Evolutionary conservation across 1,140 invertebrate species (phyloP).

Genomic region (Prorops nasuta): DNA sequence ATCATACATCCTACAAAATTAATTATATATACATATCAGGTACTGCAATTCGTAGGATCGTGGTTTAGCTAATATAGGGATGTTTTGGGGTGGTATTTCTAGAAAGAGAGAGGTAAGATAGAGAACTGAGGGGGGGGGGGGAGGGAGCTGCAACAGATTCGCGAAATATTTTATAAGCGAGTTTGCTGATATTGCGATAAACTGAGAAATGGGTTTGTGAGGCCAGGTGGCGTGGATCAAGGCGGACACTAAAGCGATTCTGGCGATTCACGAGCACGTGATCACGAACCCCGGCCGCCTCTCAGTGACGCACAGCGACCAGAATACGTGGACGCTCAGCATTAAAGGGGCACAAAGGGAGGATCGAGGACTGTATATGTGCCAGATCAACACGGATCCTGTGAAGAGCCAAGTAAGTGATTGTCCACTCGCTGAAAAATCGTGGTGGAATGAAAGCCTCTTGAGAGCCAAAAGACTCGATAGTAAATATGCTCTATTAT

Average conservation of each 20-base stretch:
- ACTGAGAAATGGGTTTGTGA: too few relatives aligned
- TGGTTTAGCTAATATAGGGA: too few relatives aligned
- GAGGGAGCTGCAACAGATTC: neutral
- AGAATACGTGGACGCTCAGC: constrained; percentile 84
- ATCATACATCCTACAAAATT: too few relatives aligned
- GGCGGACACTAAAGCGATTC: constrained; percentile 85
- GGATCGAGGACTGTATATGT: constrained; percentile 87
- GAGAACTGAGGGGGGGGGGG: too few relatives aligned
- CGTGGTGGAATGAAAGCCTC: neutral
- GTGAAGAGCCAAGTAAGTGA: constrained; percentile 85
- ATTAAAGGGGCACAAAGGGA: constrained; percentile 78
- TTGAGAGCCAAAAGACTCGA: too few relatives aligned
- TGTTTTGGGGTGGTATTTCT: too few relatives aligned
- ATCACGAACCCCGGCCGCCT: constrained; percentile 87
- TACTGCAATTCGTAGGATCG: too few relatives aligned
- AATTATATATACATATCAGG: too few relatives aligned
- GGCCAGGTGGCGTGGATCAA: constrained; percentile 88
- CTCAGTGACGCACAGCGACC: constrained; percentile 82
- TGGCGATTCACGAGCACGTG: constrained; percentile 89
- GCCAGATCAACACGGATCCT: constrained; percentile 90
- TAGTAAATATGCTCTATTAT: too few relatives aligned
- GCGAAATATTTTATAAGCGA: neutral
- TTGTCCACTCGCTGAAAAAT: neutral
- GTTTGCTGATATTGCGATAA: too few relatives aligned
- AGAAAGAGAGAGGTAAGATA: too few relatives aligned